These are phyloP conservation scores for Caracal caracal DNA, from an alignment of 2,113 vertebrate species.

Conservation along the genomic window DNA sequence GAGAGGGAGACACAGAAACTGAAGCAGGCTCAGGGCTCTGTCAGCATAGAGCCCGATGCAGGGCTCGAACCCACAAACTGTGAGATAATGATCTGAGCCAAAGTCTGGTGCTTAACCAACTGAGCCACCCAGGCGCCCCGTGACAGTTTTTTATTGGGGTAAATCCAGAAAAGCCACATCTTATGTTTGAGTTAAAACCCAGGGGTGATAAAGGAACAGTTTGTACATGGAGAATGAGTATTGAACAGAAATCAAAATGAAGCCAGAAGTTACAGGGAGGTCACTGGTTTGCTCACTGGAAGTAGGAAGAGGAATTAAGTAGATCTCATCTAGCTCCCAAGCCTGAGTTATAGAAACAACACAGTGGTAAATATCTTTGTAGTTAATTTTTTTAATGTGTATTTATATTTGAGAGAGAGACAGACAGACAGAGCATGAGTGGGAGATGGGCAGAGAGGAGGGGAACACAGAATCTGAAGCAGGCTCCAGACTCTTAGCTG, in stretches of 20 bases:
- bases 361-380: not conserved
- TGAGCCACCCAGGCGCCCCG: too few species aligned
- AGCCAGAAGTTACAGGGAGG: not conserved
- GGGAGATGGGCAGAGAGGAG: too few species aligned
- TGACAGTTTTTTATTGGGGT: not conserved
- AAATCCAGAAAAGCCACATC: not conserved
- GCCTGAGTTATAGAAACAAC: not conserved
- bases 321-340: not conserved
- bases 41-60: too few species aligned
- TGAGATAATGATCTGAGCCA: too few species aligned
- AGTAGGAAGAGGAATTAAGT: not conserved
- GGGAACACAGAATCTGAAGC: too few species aligned
- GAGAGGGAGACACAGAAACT: too few species aligned
- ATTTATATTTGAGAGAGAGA: too few species aligned
- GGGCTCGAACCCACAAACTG: too few species aligned
- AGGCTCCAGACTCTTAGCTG: too few species aligned
- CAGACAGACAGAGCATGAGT: too few species aligned
- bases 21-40: too few species aligned
- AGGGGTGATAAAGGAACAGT: not conserved
- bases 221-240: not conserved
- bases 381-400: not conserved
- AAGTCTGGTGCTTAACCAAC: too few species aligned
- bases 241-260: not conserved
- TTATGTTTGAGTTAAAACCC: not conserved
- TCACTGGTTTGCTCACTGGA: not conserved